These are phyloP conservation scores for Florisuga fusca DNA, from an alignment of 2,797 vertebrate genomes.

Conservation along the genomic window DNA sequence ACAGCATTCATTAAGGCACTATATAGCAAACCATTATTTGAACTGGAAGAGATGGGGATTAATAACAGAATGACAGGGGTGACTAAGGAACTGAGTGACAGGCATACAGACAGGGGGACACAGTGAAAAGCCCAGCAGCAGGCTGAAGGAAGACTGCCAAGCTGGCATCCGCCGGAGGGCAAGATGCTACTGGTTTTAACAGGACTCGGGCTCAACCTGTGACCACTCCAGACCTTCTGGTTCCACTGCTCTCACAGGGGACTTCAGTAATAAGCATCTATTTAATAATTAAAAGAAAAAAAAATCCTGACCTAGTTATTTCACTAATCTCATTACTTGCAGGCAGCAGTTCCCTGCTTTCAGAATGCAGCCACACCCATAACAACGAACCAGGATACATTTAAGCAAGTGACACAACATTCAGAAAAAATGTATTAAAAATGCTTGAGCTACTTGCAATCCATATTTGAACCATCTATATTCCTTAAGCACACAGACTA, in stretches of 20 bases:
- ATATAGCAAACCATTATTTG: not conserved
- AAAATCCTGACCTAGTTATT: conserved; percentile 27
- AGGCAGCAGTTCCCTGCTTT: conserved; percentile 6
- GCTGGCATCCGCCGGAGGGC: not conserved
- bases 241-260: not conserved
- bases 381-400: not conserved
- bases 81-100: not conserved
- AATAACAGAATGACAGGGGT: not conserved
- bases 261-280: conserved; percentile 3
- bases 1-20: not conserved
- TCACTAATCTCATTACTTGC: not conserved
- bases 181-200: conserved; percentile 1
- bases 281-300: conserved; percentile 14
- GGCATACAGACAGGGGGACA: not conserved
- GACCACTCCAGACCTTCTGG: not conserved
- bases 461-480: not conserved
- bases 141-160: not conserved
- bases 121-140: not conserved
- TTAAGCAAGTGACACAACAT: not conserved
- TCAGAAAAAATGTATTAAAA: not conserved
- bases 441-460: not conserved
- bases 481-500: not conserved
- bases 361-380: not conserved
- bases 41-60: not conserved
- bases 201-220: not conserved